Evolutionary conservation across 2,888 invertebrate genomes (phyloP).

Genomic region (Cerastoderma edule): DNA sequence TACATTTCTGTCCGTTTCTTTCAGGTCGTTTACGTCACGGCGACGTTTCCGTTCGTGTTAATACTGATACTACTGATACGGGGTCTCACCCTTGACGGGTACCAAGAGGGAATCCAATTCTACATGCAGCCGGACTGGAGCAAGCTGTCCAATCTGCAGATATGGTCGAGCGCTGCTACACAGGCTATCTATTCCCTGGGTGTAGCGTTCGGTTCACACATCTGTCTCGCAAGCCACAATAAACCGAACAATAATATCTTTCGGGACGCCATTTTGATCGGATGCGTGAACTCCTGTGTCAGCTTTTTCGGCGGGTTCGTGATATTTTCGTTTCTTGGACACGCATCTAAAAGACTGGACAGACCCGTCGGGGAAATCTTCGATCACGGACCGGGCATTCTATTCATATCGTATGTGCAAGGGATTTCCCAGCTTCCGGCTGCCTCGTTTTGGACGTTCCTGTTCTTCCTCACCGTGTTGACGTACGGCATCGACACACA

Average conservation of each 20-base stretch:
- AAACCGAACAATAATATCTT: constrained; percentile 9
- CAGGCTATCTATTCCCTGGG: constrained; percentile 17
- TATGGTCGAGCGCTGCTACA: constrained; percentile 13
- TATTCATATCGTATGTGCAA: constrained; percentile 36
- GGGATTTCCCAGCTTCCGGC: constrained; percentile 31
- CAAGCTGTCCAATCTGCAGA: background rate
- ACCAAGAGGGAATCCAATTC: background rate
- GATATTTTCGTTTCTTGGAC: constrained; percentile 32
- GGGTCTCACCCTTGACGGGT: constrained; percentile 3
- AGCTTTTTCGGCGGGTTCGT: constrained; percentile 36
- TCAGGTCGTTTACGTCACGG: constrained; percentile 25
- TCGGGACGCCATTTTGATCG: constrained; percentile 22
- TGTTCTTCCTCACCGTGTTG: constrained; percentile 37
- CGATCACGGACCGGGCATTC: constrained; percentile 29
- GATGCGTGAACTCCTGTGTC: constrained; percentile 1
- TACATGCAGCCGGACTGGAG: constrained; percentile 14
- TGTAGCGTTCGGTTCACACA: background rate
- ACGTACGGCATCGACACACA: constrained; percentile 30
- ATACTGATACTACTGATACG: constrained; percentile 11
- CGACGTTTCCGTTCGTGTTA: constrained; percentile 17
- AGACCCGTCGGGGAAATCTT: constrained; percentile 19
- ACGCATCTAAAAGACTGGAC: constrained; percentile 24
- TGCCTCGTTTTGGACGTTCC: constrained; percentile 27
- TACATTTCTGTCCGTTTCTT: too few species aligned
- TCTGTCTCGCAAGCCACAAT: constrained; percentile 14